These are phyloP conservation scores for Rhinella marina DNA, from an alignment of 2,797 vertebrate species.

Conservation along the genomic window DNA sequence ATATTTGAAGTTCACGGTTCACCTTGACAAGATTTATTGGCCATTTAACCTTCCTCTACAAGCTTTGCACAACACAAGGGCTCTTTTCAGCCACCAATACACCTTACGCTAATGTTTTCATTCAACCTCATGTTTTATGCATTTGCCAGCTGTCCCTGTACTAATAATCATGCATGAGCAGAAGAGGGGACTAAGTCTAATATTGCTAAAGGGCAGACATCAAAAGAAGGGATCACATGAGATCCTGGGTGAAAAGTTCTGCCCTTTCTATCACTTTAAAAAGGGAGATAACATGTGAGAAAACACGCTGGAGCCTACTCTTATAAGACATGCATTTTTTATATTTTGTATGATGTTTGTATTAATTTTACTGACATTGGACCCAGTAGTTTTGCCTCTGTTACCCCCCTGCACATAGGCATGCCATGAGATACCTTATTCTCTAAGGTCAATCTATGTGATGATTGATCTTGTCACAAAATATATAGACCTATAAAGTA, in stretches of 20 bases:
- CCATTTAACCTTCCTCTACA: background rate
- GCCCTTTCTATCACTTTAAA: background rate
- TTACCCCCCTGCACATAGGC: too few species aligned
- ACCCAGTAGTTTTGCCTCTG: too few species aligned
- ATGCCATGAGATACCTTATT: too few species aligned
- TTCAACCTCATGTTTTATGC: slow-evolving; percentile 43
- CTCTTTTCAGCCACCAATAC: background rate
- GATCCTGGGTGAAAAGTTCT: background rate
- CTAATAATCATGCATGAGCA: slow-evolving; percentile 2
- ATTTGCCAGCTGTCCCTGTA: slow-evolving; percentile 46
- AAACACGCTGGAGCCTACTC: background rate
- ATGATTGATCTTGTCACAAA: too few species aligned
- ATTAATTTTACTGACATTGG: background rate
- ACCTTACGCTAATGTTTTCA: slow-evolving; percentile 21
- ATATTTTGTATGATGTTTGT: background rate
- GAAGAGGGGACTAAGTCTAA: background rate
- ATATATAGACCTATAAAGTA: too few species aligned
- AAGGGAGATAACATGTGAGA: background rate
- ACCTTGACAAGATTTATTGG: background rate
- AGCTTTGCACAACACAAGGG: background rate
- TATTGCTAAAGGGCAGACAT: slow-evolving; percentile 23
- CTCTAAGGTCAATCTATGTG: too few species aligned
- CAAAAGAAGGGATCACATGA: slow-evolving; percentile 12
- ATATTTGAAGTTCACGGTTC: background rate
- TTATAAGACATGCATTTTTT: background rate